A percentile compares a stretch with the other conserved stretches of the same genome.
These are phyloP conservation scores for Ephydatia muelleri DNA, from an alignment of 37 sponge, comb jelly and placozoan species.

Conservation along the genomic window DNA sequence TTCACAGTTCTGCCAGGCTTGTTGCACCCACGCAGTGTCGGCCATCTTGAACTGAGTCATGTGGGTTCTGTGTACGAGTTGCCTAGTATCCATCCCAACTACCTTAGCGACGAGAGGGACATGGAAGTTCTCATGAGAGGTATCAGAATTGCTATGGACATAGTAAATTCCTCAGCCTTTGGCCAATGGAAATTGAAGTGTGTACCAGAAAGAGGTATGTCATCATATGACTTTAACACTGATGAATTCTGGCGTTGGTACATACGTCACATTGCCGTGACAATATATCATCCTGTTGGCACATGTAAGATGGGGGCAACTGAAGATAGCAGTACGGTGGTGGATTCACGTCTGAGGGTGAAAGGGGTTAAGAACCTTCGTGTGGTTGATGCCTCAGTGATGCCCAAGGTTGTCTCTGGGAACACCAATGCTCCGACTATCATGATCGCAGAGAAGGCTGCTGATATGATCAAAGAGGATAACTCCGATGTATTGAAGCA, in stretches of 20 bases:
- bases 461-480: conserved; percentile 79
- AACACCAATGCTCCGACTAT: conserved; percentile 73
- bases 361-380: conserved; percentile 64
- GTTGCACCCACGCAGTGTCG: conserved; percentile 71
- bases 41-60: conserved; percentile 55
- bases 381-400: conserved; percentile 90
- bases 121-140: conserved; percentile 57
- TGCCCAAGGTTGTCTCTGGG: conserved; percentile 74
- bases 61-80: conserved; percentile 29
- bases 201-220: neutral
- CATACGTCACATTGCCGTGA: conserved; percentile 55
- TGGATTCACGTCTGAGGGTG: conserved; percentile 70
- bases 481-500: too few relatives aligned
- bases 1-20: conserved; percentile 25
- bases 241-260: conserved; percentile 75
- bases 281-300: conserved; percentile 67
- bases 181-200: conserved; percentile 2
- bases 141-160: conserved; percentile 45
- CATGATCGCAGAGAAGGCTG: conserved; percentile 90
- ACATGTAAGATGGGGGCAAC: conserved; percentile 84
- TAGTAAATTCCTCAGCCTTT: conserved; percentile 56
- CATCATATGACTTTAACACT: conserved; percentile 37
- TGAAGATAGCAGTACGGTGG: conserved; percentile 67
- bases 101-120: conserved; percentile 61
- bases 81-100: conserved; percentile 80